These are phyloP conservation scores for Tauraco erythrolophus DNA, from an alignment of 2,113 vertebrate genomes.

Conservation along the genomic window DNA sequence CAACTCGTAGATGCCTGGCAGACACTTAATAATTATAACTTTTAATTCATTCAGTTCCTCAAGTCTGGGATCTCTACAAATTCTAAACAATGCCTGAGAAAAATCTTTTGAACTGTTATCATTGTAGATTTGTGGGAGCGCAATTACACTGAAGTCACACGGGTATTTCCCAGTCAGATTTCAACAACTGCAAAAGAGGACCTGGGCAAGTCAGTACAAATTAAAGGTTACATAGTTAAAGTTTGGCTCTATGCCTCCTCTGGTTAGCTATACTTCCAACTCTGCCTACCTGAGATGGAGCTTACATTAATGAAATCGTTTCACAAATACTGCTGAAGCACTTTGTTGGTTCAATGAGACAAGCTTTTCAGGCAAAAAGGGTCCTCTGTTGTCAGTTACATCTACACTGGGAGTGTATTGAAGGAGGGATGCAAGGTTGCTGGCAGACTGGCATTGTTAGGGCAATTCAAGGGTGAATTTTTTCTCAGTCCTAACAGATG, in stretches of 20 bases:
- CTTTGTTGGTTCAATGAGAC: not conserved
- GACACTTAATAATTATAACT: not conserved
- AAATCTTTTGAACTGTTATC: not conserved
- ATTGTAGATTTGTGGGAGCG: not conserved
- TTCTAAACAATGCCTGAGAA: not conserved
- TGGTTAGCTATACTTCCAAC: not conserved
- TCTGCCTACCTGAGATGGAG: not conserved
- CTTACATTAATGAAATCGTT: not conserved
- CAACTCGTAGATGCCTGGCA: not conserved
- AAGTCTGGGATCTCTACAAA: not conserved
- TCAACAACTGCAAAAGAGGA: not conserved
- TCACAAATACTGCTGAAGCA: not conserved
- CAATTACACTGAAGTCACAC: not conserved
- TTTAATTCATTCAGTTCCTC: not conserved
- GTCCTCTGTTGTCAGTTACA: not conserved
- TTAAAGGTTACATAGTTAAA: not conserved
- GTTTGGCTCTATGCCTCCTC: not conserved
- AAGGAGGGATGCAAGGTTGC: not conserved
- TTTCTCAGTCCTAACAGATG: not conserved
- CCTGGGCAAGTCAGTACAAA: not conserved
- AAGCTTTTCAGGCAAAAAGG: not conserved
- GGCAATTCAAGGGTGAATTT: not conserved
- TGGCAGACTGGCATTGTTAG: accelerated
- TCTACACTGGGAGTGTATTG: not conserved
- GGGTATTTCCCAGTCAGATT: not conserved